Evolutionary conservation across 1,140 invertebrate species (phyloP), one percentile per base, ranked within the genome.

Genomic region (Drosophila azteca): DNA sequence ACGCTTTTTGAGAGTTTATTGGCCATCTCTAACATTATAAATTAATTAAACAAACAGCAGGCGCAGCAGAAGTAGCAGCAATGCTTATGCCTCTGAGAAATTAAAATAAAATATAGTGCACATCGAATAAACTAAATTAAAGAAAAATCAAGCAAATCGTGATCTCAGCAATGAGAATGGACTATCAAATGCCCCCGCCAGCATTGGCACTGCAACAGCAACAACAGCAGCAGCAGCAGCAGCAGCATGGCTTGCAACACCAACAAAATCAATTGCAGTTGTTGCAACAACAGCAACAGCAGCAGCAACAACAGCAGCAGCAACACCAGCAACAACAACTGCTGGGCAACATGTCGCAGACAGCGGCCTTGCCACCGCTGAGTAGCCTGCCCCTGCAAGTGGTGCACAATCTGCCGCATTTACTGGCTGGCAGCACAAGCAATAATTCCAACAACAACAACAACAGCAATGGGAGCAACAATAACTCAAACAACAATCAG

Each of bases 161-260:
- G 76, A 75, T 60, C 82, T 77, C 74, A 63, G 79, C 66, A 67
- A 90, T 90, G 81, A 92, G 88, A 83, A 93, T 93, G 92, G 92
- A 93, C 85, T 93, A 93, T 87, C 92, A 93, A 91, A 91, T 92
- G 84, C 92, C 92, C 44, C 82, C 90, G 84, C 92, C 92, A 81
- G 65, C 77, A 71, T 54, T 87, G 90, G 81, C 90, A 39, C 68
- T 91, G 60, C 90, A 85, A 26, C 81, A 90, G 50, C 87, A 85
- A 13, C 79, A 84, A 9, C 87, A 88, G 15, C 83, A 85, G 20
- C 77, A 79, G 13, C n/a, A n/a, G n/a, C n/a, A n/a, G 24, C 71
- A 73, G 20, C 77, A 79, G 13, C 81, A 80, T 58, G 65, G 46
- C 6, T 45, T 80, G 67, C 83, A 88, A 39, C 90, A 73, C 49